These are phyloP conservation scores for Indicator maculatus DNA, from an alignment of 2,113 vertebrate genomes.

Conservation along the genomic window DNA sequence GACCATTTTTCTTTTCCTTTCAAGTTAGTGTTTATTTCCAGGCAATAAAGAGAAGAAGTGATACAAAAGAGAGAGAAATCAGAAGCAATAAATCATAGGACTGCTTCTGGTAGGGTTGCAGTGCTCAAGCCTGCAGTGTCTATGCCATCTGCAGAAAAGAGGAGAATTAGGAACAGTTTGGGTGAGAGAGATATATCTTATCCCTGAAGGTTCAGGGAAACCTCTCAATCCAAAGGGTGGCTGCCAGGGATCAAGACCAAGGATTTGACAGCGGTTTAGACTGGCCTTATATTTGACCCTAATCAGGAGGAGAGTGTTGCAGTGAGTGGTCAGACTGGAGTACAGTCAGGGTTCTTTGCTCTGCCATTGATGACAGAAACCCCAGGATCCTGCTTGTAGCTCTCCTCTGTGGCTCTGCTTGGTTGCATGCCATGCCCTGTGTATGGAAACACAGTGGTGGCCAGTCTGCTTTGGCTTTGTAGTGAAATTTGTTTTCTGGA, in stretches of 20 bases:
- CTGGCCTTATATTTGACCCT: background rate
- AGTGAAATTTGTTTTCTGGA: background rate
- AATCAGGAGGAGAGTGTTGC: background rate
- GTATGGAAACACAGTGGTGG: background rate
- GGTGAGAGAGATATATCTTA: background rate
- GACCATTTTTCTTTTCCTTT: slow-evolving; percentile 45
- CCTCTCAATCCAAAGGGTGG: background rate
- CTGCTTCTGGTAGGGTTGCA: background rate
- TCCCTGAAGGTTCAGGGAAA: background rate
- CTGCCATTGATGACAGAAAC: background rate
- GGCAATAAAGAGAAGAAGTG: slow-evolving; percentile 23
- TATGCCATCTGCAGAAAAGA: background rate
- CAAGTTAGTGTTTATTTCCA: slow-evolving; percentile 56
- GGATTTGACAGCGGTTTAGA: background rate
- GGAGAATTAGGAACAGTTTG: background rate
- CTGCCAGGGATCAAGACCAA: background rate
- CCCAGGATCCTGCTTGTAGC: no score
- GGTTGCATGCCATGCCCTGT: background rate
- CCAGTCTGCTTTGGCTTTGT: background rate
- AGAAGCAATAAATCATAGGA: slow-evolving; percentile 31
- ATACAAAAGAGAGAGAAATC: slow-evolving; percentile 17
- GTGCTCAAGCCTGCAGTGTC: background rate
- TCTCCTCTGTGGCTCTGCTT: background rate
- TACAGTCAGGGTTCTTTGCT: background rate
- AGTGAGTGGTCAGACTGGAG: background rate